Evolutionary conservation across 2,113 vertebrate species (phyloP).

Genomic region (Pandion haliaetus): DNA sequence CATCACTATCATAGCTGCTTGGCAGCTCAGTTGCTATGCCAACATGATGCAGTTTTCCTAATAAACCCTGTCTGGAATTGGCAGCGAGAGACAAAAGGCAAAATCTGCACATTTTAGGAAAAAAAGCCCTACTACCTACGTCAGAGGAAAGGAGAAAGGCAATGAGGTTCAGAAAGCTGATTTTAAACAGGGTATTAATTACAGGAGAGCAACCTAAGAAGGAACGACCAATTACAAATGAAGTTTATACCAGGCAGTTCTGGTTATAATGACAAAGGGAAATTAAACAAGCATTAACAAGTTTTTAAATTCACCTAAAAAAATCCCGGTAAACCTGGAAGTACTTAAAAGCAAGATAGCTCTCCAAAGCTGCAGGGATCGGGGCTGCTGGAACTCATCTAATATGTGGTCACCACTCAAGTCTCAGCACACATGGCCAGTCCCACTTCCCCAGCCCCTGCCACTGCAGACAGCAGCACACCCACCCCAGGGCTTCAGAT

Average conservation of each 20-base stretch:
- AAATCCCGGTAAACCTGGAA: not conserved
- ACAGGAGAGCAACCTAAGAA: conserved; percentile 24
- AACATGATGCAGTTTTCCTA: conserved; percentile 60
- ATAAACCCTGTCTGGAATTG: conserved; percentile 57
- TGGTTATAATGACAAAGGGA: not conserved
- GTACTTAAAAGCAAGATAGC: not conserved
- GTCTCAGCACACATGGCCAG: not conserved
- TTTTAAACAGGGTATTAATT: conserved; percentile 50
- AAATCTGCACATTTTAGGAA: conserved; percentile 41
- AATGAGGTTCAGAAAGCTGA: conserved; percentile 31
- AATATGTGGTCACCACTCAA: not conserved
- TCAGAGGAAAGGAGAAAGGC: conserved; percentile 43
- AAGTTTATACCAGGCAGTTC: conserved; percentile 19
- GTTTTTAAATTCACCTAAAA: not conserved
- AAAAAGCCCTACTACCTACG: conserved; percentile 4
- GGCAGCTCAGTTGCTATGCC: conserved; percentile 67
- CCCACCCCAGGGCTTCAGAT: not conserved
- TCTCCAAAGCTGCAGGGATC: not conserved
- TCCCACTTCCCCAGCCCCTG: not conserved
- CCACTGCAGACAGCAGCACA: not conserved
- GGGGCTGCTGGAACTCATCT: not conserved
- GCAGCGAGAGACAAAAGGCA: conserved; percentile 58
- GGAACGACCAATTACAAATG: not conserved
- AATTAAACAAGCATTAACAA: not conserved
- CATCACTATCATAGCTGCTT: conserved; percentile 6